These are phyloP conservation scores for Gephyroberyx darwinii DNA, from an alignment of 2,797 vertebrate species.

Conservation along the genomic window DNA sequence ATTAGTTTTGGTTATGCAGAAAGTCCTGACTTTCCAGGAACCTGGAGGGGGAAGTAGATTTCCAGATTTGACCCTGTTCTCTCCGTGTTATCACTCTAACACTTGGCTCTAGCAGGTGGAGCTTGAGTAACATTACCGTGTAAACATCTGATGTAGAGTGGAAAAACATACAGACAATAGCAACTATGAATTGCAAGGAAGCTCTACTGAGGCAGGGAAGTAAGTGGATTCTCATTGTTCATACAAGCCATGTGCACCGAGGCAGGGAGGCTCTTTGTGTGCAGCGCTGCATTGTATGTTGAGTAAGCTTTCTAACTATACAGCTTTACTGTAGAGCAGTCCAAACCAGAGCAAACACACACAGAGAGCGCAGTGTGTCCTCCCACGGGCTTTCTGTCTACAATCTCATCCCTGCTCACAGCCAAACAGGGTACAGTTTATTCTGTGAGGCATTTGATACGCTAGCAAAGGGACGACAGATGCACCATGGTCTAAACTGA, in stretches of 20 bases:
- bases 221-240: neutral
- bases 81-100: neutral
- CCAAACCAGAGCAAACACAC: conserved; percentile 41
- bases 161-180: neutral
- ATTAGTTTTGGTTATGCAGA: conserved; percentile 30
- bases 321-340: conserved; percentile 9
- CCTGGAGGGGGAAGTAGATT: neutral
- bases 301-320: conserved; percentile 41
- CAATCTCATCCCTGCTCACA: conserved; percentile 39
- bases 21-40: conserved; percentile 5
- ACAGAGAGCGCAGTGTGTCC: conserved; percentile 17
- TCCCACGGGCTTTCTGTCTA: conserved; percentile 7
- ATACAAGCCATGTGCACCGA: neutral
- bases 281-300: conserved; percentile 3
- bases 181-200: neutral
- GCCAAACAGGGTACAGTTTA: conserved; percentile 48
- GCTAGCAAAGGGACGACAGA: conserved; percentile 16
- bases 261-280: conserved; percentile 7
- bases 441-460: conserved; percentile 45
- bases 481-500: conserved; percentile 17
- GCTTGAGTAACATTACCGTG: neutral
- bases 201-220: neutral
- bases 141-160: neutral
- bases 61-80: neutral
- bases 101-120: neutral